Evolutionary conservation across 2,113 vertebrate species (phyloP).

Genomic region (Elachura formosa): DNA sequence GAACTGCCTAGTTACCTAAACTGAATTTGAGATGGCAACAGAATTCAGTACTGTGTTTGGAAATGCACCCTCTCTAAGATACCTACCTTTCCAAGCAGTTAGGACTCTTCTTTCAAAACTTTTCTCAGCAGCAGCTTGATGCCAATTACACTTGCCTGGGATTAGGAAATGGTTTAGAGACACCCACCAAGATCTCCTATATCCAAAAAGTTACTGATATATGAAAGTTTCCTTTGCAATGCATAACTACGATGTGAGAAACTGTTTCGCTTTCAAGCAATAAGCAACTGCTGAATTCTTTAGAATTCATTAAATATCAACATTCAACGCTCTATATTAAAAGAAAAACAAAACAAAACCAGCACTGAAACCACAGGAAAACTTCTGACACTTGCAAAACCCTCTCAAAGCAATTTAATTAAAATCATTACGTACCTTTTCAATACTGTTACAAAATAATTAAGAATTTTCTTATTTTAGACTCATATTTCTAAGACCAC

Average conservation of each 20-base stretch:
- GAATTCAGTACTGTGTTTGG: background rate
- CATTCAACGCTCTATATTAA: background rate
- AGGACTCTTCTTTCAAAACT: background rate
- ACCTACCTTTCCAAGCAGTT: background rate
- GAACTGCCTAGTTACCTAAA: background rate
- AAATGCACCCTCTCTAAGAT: background rate
- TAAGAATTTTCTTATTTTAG: background rate
- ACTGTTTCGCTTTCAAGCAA: background rate
- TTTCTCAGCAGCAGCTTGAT: background rate
- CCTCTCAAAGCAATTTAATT: background rate
- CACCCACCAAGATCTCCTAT: background rate
- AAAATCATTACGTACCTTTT: background rate
- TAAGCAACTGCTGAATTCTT: background rate
- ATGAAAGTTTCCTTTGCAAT: background rate
- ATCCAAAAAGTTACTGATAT: background rate
- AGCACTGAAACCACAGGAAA: fast-evolving
- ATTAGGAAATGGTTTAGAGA: background rate
- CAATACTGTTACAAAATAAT: background rate
- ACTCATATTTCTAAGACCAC: background rate
- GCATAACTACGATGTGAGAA: background rate
- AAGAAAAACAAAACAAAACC: background rate
- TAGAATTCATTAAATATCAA: background rate
- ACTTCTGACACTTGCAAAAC: background rate
- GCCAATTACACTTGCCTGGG: background rate
- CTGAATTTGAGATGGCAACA: background rate